Base-by-base conservation (phyloP, 2,797 vertebrate genomes). In the Numenius phaeopus region DNA sequence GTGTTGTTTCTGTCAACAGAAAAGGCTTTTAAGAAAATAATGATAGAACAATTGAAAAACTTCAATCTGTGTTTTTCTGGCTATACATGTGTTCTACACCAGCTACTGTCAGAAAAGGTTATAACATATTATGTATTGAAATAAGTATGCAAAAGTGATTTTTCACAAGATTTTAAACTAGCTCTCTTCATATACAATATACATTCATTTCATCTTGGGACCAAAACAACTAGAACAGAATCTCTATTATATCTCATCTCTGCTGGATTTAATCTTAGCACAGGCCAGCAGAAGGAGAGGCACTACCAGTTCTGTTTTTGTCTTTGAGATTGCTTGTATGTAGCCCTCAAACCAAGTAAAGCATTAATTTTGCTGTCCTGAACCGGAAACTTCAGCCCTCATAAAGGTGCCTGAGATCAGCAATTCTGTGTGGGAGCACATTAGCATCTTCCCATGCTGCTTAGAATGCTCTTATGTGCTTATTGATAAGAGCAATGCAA, bases 21-120 rank as follows among this genome's bases (percentile, higher is more conserved):
- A 84, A 90, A 64, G 4, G 2, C 17, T 50, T 89, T 78, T 58
- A 69, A 50, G 39, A 78, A 90, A 82, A 59, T 39, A 49, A 9
- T 18, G 7, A 40, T 39, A 71, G 83, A 78, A 8, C 11, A 34
- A 18, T 14, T 37, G 22, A 61, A 93, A 86, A 86, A 47, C 13
- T n/a, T 44, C 3, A 20, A 2, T 44, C 9, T 8, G 8, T 84
- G 59, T 77, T 69, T 84, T 83, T 50, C 24, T 90, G 42, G 19
- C 26, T 75, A 7, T 27, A 37, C 2, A 1, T 73, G 2, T 44
- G 12, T 72, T 82, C 20, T 89, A 30, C 0, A 2, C 9, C 14
- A 77, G 4, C 20, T 69, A 19, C 49, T 69, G 40, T 62, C 37
- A 52, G 32, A 87, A 83, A 42, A 22, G 4, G 1, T 79, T 90